These are phyloP conservation scores for Coregonus sp. DNA, from an alignment of 2,797 vertebrate species.

Conservation along the genomic window DNA sequence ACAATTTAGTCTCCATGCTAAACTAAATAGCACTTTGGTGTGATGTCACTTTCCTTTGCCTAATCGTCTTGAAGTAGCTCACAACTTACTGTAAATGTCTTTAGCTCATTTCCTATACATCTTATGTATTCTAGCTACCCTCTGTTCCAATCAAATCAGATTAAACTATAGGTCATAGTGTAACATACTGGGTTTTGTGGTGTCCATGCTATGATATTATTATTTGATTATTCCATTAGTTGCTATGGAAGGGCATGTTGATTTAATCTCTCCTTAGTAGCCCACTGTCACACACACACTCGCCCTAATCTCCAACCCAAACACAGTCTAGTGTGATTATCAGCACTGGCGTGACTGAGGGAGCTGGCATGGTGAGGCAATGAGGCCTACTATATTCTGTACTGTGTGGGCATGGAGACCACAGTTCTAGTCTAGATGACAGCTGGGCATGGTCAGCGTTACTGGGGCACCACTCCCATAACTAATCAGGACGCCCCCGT, in stretches of 20 bases:
- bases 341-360: not conserved
- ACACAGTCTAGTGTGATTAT: constrained; percentile 6
- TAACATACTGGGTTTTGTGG: constrained; percentile 10
- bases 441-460: constrained; percentile 7
- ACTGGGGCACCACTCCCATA: constrained; percentile 23
- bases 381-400: not conserved
- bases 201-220: constrained; percentile 14
- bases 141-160: not conserved
- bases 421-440: constrained; percentile 24
- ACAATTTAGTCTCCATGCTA: not conserved
- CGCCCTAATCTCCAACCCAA: constrained; percentile 1
- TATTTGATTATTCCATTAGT: constrained; percentile 23
- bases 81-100: not conserved
- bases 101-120: not conserved
- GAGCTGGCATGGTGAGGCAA: not conserved
- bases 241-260: constrained; percentile 24
- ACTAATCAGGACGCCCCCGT: constrained; percentile 31
- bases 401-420: constrained; percentile 7
- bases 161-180: not conserved
- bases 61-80: not conserved
- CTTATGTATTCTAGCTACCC: not conserved
- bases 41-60: too few species aligned
- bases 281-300: constrained; percentile 6
- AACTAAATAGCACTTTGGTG: too few species aligned
- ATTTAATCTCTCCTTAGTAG: not conserved